phyloP scores from a whole-genome alignment of 1,140 invertebrate genomes.

The Thaumatotibia leucotreta region DNA sequence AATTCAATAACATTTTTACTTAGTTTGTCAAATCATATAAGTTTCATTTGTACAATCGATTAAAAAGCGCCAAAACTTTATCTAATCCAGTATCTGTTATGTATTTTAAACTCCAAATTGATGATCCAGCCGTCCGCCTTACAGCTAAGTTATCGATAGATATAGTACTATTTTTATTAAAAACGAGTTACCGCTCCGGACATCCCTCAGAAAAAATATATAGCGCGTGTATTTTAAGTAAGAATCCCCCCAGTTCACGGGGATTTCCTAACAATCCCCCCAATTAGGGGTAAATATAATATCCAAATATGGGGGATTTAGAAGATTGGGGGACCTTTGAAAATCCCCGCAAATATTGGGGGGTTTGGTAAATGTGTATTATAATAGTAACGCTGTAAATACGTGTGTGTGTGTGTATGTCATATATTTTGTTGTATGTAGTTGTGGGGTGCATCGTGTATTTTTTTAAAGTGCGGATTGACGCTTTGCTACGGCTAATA shows the following conservation, averaged over 20 bases:
- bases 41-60: too few species aligned
- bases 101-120: background rate
- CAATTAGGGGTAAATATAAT: too few species aligned
- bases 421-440: slow-evolving; percentile 5
- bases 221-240: background rate
- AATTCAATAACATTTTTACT: too few species aligned
- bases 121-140: background rate
- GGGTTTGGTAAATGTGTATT: background rate
- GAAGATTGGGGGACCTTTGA: too few species aligned
- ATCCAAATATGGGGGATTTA: too few species aligned
- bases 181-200: background rate
- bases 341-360: background rate
- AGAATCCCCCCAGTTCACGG: background rate
- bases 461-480: background rate
- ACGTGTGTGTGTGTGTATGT: background rate
- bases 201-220: background rate
- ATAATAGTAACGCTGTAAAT: background rate
- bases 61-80: background rate
- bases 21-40: too few species aligned
- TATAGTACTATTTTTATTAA: background rate
- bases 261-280: too few species aligned
- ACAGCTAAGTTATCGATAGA: background rate
- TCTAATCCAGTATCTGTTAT: background rate
- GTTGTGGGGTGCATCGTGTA: background rate
- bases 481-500: background rate